These are phyloP conservation scores for Chirona hameri DNA, from an alignment of 2,888 invertebrate species.

Conservation along the genomic window DNA sequence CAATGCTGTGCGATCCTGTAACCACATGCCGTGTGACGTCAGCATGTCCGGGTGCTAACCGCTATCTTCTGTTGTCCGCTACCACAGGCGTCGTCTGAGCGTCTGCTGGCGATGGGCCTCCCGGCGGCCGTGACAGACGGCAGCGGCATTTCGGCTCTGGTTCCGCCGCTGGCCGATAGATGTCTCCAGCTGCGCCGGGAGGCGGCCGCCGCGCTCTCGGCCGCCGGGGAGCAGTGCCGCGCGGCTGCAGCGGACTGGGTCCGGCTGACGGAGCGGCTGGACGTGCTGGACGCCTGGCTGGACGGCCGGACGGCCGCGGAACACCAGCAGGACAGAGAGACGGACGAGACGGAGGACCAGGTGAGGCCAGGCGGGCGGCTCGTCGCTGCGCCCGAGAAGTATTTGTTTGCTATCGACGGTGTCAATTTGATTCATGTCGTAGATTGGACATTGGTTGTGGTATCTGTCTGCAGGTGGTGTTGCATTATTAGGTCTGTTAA, in stretches of 20 bases:
- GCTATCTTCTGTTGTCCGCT: too few species aligned
- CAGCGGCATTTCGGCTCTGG: slow-evolving; percentile 59
- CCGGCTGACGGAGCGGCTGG: neutral
- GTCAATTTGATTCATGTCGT: neutral
- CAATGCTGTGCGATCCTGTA: too few species aligned
- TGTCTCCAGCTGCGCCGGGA: slow-evolving; percentile 58
- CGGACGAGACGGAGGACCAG: slow-evolving; percentile 82
- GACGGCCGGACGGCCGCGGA: slow-evolving; percentile 47
- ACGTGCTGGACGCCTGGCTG: neutral
- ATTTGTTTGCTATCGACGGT: neutral
- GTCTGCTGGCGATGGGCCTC: slow-evolving; percentile 79
- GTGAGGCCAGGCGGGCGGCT: slow-evolving; percentile 62
- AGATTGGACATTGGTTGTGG: slow-evolving; percentile 41
- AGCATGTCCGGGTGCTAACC: too few species aligned
- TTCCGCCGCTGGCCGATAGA: slow-evolving; percentile 67
- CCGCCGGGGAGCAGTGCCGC: neutral
- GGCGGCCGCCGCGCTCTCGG: neutral
- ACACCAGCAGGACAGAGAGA: slow-evolving; percentile 89
- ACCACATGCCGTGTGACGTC: too few species aligned
- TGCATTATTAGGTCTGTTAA: too few species aligned
- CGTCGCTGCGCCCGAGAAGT: too few species aligned
- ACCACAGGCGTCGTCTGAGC: slow-evolving; percentile 60
- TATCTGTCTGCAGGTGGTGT: too few species aligned
- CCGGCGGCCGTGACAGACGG: slow-evolving; percentile 79
- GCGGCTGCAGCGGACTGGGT: neutral